Conservation (phyloP, 2,888 invertebrate species). For the Drosophila diplacantha region DNA sequence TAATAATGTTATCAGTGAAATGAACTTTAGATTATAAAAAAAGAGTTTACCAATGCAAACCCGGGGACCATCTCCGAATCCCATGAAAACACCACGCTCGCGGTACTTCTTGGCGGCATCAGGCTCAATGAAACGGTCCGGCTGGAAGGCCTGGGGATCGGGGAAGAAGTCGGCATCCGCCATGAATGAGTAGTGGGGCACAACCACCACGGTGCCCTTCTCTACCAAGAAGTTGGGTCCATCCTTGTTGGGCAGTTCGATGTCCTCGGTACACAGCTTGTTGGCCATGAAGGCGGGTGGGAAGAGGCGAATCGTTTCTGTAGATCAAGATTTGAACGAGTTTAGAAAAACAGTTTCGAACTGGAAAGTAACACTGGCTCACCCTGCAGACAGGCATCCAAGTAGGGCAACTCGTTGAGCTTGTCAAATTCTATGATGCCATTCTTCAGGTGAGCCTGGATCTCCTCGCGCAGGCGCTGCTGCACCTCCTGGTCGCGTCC, state of each 20-base stretch:
- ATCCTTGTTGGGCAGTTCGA: conserved; percentile 61
- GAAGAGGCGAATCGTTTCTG: conserved; percentile 71
- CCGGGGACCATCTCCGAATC: conserved; percentile 76
- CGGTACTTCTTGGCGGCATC: conserved; percentile 68
- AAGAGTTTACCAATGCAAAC: conserved; percentile 67
- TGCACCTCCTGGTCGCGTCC: conserved; percentile 64
- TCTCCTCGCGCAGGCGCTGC: conserved; percentile 66
- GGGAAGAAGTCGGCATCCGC: conserved; percentile 67
- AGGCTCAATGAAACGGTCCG: conserved; percentile 72
- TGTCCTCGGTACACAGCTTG: conserved; percentile 69
- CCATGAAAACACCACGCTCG: conserved; percentile 69
- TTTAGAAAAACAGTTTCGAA: neutral
- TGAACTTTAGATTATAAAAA: neutral
- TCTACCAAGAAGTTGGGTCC: conserved; percentile 60
- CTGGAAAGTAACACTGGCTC: neutral
- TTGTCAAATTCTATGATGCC: conserved; percentile 67
- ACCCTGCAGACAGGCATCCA: conserved; percentile 76
- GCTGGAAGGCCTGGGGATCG: conserved; percentile 67
- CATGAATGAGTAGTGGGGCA: conserved; percentile 68
- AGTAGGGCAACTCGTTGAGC: conserved; percentile 67
- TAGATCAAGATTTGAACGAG: neutral
- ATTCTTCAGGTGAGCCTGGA: conserved; percentile 46
- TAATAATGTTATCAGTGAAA: neutral
- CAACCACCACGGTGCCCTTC: conserved; percentile 51
- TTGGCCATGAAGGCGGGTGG: conserved; percentile 58